Base-by-base conservation (phyloP, 2,888 invertebrate genomes). In the Sarcophaga carnaria region DNA sequence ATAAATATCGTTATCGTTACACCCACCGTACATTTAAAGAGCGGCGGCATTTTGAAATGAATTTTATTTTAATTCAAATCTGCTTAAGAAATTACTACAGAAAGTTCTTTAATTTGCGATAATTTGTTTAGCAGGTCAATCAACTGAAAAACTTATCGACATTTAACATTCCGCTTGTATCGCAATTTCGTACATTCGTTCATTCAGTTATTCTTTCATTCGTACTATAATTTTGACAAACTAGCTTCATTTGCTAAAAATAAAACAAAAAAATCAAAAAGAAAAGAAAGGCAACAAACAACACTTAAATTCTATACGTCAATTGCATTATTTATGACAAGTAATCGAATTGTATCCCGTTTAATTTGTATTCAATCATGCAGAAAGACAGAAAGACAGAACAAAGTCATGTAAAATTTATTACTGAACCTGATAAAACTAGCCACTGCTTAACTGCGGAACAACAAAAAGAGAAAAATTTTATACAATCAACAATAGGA, bases 191-290 rank as follows among this genome's bases (percentile, higher is more conserved):
- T 37, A 1, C 37, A 37, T 37, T 8, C 80, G 6, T 37, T 6
- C 37, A 37, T 27, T 5, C 12, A 10, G 12, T 59, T 17, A 69
- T 22, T 62, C 47, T 25, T 72, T 80, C 67, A 74, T 74, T 54
- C 80, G 59, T 47, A 62, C 22, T 17, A 17, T n/a, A 59, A 59
- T n/a, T 63, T 71, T 78, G 64, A 77, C 49, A 85, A 80, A 80
- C 78, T 80, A 69, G 72, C 47, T 12, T 17, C 20, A 17, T 45
- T 78, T 20, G 8, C 27, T 37, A 37, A 37, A 37, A 37, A 37
- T 37, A 37, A 37, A 37, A 37, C 37, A 37, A 37, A 37, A 37
- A 37, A 37, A 37, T 6, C 8, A 37, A 37, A 37, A 37, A 37
- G 8, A 37, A 37, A 37, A 37, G 37, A 37, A 37, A 37, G 37